Conservation (phyloP, 2,113 vertebrate species). For the Salvelinus fontinalis region DNA sequence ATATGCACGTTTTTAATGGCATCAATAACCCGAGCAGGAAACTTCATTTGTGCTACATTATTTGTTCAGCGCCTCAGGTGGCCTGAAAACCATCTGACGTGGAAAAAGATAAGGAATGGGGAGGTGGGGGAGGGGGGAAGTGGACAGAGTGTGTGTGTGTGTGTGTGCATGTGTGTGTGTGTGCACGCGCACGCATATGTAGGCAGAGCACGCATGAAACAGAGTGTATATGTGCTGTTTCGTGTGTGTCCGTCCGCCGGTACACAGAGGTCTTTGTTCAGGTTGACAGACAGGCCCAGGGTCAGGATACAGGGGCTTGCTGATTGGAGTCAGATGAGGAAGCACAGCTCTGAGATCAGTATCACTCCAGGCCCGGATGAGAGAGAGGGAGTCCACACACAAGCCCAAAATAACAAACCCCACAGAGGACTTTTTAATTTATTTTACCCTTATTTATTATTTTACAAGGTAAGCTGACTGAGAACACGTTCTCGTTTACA, state of each 20-base stretch:
- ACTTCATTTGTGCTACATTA: conserved; percentile 80
- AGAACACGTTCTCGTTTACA: too few species aligned
- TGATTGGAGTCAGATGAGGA: too few species aligned
- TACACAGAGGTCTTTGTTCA: background rate
- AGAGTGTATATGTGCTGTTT: background rate
- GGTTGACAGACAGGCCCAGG: conserved; percentile 4
- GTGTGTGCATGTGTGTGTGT: background rate
- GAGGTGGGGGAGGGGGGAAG: conserved; percentile 3
- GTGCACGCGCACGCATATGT: background rate
- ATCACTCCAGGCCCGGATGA: too few species aligned
- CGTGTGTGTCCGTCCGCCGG: background rate
- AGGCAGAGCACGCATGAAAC: background rate
- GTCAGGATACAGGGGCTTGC: background rate
- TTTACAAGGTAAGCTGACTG: too few species aligned
- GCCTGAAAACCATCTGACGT: conserved; percentile 67
- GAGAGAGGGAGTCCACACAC: too few species aligned
- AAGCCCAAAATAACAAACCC: too few species aligned
- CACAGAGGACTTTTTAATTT: too few species aligned
- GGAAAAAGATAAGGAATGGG: conserved; percentile 24
- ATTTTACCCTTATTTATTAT: too few species aligned
- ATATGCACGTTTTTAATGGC: conserved; percentile 83
- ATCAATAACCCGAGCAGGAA: conserved; percentile 81
- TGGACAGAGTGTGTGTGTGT: conserved; percentile 11
- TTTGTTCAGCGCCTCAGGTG: conserved; percentile 77
- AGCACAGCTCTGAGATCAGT: too few species aligned